Percentiles rank a stretch among this genome's conserved stretches.
Evolutionary conservation across 2,888 invertebrate genomes (phyloP).

Genomic region (Stenchaetothrips biformis): DNA sequence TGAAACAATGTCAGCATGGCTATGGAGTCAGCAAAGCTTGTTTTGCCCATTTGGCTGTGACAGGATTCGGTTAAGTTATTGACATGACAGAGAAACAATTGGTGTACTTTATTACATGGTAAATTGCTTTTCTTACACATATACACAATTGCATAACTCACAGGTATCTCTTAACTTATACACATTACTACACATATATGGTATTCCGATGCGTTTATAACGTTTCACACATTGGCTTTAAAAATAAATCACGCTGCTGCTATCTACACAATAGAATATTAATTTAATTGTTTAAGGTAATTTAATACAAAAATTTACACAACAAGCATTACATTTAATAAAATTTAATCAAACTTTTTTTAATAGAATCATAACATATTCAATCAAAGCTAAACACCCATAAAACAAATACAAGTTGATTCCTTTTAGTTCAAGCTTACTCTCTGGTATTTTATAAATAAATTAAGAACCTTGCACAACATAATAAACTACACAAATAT

Average conservation of each 20-base stretch:
- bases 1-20: too few species aligned
- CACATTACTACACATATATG: not conserved
- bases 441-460: not conserved
- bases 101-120: constrained; percentile 14
- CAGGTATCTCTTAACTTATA: not conserved
- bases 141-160: not conserved
- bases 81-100: not conserved
- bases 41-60: too few species aligned
- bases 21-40: too few species aligned
- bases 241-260: not conserved
- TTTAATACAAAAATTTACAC: not conserved
- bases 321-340: not conserved
- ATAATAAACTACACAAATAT: not conserved
- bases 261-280: not conserved
- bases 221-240: too few species aligned
- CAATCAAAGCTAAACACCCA: not conserved
- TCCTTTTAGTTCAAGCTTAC: not conserved
- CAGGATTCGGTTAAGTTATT: too few species aligned
- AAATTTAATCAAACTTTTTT: not conserved
- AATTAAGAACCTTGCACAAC: not conserved
- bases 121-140: not conserved
- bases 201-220: too few species aligned
- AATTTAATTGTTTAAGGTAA: not conserved
- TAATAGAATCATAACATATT: not conserved
- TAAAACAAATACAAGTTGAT: not conserved